These are phyloP conservation scores for Ramphastos sulfuratus DNA, from an alignment of 2,113 vertebrate species.

Conservation along the genomic window DNA sequence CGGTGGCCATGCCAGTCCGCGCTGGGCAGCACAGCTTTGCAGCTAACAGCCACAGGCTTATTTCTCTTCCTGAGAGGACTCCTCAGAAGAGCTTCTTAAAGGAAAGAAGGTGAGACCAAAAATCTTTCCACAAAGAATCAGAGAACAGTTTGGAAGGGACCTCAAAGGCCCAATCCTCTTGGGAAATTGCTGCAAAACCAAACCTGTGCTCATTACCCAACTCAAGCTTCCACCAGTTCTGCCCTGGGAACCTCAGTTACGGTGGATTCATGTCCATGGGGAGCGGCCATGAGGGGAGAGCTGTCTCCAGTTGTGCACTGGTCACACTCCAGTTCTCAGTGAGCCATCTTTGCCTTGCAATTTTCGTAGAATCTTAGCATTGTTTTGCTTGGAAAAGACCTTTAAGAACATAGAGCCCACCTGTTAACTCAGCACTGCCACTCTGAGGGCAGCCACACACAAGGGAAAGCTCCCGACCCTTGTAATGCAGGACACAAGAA, in stretches of 20 bases:
- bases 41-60: not conserved
- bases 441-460: not conserved
- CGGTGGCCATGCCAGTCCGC: not conserved
- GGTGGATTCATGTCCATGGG: not conserved
- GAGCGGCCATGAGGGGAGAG: not conserved
- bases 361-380: not conserved
- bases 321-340: not conserved
- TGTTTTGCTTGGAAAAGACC: not conserved
- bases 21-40: not conserved
- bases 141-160: no score
- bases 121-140: not conserved
- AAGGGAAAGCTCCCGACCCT: not conserved
- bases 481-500: accelerated
- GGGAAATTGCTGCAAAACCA: not conserved
- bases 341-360: not conserved
- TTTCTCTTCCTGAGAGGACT: not conserved
- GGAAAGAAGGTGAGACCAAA: not conserved
- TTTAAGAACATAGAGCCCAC: no score
- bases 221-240: not conserved
- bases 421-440: no score
- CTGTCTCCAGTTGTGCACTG: accelerated
- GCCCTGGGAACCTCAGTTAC: not conserved
- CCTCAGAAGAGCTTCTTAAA: not conserved
- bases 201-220: accelerated
- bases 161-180: not conserved